Evolutionary conservation across 64 coral and sea anemone genomes (phyloP), one percentile per base, ranked within the genome.

Genomic region (Porites australiensis): DNA sequence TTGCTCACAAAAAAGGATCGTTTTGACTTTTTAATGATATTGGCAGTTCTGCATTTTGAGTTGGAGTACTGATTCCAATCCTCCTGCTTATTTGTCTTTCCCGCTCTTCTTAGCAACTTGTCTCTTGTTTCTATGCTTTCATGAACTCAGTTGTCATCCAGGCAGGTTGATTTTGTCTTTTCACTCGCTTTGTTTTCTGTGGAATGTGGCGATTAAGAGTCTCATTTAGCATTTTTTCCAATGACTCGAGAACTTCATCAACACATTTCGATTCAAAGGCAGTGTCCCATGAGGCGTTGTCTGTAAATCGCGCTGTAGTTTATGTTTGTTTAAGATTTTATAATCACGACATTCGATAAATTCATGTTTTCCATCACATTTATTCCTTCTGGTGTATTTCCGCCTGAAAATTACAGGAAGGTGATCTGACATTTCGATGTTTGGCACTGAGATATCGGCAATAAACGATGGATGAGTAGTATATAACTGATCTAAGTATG

Each of bases 381-480:
- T 3, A 21, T 60, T 72, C 45, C n/a, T n/a, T n/a, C 59, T 74
- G 19, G 52, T 18, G 61, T 95, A 90, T 95, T 90, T 95, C 13
- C 93, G 87, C 47, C 58, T 16, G 48, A 79, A 63, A 72, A 89
- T 66, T 14, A 95, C 70, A 20, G 87, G 93, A 2, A 95, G 54
- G 62, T 95, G 93, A 71, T 95, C 93, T 14, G 93, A 54, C n/a
- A 95, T 44, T 15, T 88, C 93, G 49, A 90, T 95, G 70, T 95
- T 79, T 8, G 69, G 37, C 18, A 94, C 83, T 45, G 11, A 21
- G 16, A 89, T 48, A 6, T 74, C 50, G 12, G 87, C 66, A 70
- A 89, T 89, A 74, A 18, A 50, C 0, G 83, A 14, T 3, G 13
- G 64, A 68, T 88, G 45, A 16, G 69, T 86, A 5, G 81, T 75